Evolutionary conservation across 2,113 vertebrate genomes (phyloP), one percentile per base, ranked within the genome.

Genomic region (Motacilla alba): DNA sequence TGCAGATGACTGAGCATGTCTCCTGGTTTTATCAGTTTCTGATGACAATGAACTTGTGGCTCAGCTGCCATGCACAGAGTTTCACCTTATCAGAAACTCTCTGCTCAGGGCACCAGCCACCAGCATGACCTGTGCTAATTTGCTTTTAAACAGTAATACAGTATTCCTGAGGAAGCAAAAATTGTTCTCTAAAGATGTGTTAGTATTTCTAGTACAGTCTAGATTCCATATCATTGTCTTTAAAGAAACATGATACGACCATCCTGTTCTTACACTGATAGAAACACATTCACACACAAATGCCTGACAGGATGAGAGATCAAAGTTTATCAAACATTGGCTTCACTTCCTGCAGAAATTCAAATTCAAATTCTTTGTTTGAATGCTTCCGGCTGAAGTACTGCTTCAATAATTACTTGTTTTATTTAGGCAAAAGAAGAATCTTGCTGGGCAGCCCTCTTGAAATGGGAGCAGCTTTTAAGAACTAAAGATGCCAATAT

Each of bases 391-490:
- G 91, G 49, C 21, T 80, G 53, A 94, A 91, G 78, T 70, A 89
- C 35, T 86, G 50, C 67, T 33, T 83, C 60, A 81, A 62, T 69
- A 90, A 95, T 79, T 46, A 84, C 37, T 53, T 89, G 46, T 31
- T 89, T 89, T 55, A 84, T 89, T 95, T 68, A 89, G 28, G 59
- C 81, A 95, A 96, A 89, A 82, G 41, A 85, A 94, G n/a, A 94
- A 60, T 73, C 93, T 89, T 70, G 73, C 28, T 66, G 30, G 60
- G 90, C 35, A 56, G 91, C 75, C 72, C 75, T 94, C 56, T 41
- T 84, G 83, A 94, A 92, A 92, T 15, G 22, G 72, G 20, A 90
- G 55, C 37, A 70, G 60, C 73, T 85, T 91, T 91, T 66, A 89
- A 87, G 83, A 90, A 92, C 39, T 88, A 53, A 70, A 89, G 83